phyloP scores from a whole-genome alignment of 2,888 invertebrate species.

The Macrosiphum euphorbiae region DNA sequence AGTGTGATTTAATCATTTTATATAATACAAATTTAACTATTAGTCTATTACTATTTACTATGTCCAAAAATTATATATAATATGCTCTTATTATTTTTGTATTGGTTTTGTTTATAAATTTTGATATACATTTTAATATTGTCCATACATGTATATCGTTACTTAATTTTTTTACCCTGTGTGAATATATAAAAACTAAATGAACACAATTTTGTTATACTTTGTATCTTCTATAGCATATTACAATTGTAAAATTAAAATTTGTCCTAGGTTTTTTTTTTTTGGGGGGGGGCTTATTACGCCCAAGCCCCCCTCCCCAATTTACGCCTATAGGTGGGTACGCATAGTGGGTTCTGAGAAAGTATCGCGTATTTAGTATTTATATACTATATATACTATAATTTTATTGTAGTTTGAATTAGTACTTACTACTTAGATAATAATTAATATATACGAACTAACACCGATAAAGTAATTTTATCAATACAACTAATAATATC shows the following conservation, averaged over 20 bases:
- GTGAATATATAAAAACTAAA: conserved; percentile 34
- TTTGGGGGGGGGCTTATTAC: too few relatives aligned
- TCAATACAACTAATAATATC: too few relatives aligned
- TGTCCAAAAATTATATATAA: neutral
- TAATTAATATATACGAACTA: neutral
- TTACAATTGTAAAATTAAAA: too few relatives aligned
- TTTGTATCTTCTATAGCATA: neutral
- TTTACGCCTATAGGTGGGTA: too few relatives aligned
- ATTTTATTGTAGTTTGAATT: neutral
- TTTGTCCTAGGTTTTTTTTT: too few relatives aligned
- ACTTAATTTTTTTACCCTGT: conserved; percentile 34
- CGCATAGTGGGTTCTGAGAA: neutral
- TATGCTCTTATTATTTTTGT: conserved; percentile 34
- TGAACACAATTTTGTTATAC: neutral
- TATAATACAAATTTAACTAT: conserved; percentile 6
- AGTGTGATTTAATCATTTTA: conserved; percentile 51
- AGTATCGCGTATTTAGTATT: neutral
- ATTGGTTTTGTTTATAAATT: conserved; percentile 4
- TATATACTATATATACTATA: neutral
- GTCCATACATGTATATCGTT: conserved; percentile 14
- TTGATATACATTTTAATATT: neutral
- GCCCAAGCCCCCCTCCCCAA: too few relatives aligned
- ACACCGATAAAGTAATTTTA: neutral
- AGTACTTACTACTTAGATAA: neutral
- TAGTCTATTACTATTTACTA: neutral